Conservation (phyloP, 1,140 invertebrate genomes). For the Bombus confusus region DNA sequence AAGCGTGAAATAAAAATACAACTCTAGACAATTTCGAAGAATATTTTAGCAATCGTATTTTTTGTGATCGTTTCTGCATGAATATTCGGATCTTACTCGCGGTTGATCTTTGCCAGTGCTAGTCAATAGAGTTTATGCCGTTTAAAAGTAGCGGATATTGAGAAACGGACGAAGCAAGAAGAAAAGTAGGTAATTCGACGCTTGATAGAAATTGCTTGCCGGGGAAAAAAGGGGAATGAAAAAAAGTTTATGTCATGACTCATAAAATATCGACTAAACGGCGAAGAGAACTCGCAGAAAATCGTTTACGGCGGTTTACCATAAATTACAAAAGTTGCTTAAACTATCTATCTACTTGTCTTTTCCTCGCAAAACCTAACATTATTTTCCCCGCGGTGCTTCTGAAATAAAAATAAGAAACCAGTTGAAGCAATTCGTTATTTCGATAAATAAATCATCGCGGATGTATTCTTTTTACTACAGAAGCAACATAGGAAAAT, state of each 20-base stretch:
- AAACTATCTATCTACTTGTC: neutral
- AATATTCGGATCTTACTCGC: too few species aligned
- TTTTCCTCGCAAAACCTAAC: neutral
- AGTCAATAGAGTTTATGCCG: neutral
- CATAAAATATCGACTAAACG: conserved; percentile 3
- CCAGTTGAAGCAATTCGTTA: neutral
- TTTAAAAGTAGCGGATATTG: neutral
- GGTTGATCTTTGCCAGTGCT: neutral
- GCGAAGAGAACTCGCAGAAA: neutral
- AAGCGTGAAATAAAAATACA: neutral
- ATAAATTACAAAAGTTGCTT: neutral
- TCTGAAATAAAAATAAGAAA: neutral
- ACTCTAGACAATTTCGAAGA: neutral
- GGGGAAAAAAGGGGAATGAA: neutral
- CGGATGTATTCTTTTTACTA: neutral
- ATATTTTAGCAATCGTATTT: too few species aligned
- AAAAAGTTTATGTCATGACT: neutral
- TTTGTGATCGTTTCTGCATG: too few species aligned
- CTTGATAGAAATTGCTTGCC: conserved; percentile 11
- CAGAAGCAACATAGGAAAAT: neutral
- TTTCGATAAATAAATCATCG: neutral
- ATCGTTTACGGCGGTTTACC: neutral
- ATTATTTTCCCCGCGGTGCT: neutral
- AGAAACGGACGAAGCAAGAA: neutral
- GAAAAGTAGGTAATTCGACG: conserved; percentile 2